Base-by-base conservation (phyloP, 2,888 invertebrate genomes). In the Balanococcus diminutus region DNA sequence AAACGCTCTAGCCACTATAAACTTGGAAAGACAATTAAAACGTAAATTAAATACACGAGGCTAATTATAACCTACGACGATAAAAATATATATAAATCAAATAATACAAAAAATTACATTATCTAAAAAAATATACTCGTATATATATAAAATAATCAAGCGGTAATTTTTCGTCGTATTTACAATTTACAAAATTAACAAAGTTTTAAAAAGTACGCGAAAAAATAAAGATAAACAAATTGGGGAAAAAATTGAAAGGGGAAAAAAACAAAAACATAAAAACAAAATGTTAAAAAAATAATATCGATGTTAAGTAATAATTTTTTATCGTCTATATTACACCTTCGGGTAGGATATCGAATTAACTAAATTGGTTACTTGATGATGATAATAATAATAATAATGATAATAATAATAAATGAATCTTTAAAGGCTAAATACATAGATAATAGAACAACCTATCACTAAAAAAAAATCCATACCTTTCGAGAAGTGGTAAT, bases 81-180 rank as follows among this genome's bases (percentile, higher is more conserved):
- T 11, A 3, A 36, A 36, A 36, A 79, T 36, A 36, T 36, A 9
- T 79, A 79, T 32, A 79, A 79, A 79, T 79, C 31, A 19, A 79
- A 79, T 36, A 36, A 79, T 79, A 79, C 36, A 36, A 36, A 79
- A 36, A 79, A 79, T 4, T 79, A 79, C 75, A 79, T 16, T 51
- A 22, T 36, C 67, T 67, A 79, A 16, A 72, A 72, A 72, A 19
- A 32, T 36, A n/a, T 36, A 28, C 75, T 79, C 36, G 32, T 19
- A 79, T 46, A 67, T 46, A 67, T 39, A 61, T 32, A 84, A 84
- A 36, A 42, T 51, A 25, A 85, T 36, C 6, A 85, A 85, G 85
- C 85, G 85, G 85, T 85, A 85, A 75, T 46, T 56, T 56, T 56
- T 56, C 8, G n/a, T 5, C 42, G 32, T 84, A 84, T 84, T 31